Evolutionary conservation across 92 coral and sea anemone genomes (phyloP), one percentile per base, ranked within the genome.

Genomic region (Siderastrea radians): DNA sequence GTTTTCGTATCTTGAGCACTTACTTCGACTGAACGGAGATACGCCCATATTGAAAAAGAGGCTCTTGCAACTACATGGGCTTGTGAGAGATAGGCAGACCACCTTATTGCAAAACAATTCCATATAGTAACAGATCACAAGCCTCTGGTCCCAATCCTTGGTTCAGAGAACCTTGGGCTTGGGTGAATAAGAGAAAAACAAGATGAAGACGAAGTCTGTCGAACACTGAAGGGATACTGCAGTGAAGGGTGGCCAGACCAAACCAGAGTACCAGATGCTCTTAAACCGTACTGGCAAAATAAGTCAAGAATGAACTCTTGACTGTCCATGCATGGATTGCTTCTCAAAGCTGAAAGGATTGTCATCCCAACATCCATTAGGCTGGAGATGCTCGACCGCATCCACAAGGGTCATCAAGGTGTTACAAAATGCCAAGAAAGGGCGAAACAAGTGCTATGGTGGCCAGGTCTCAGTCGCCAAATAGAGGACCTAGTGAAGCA

Each of bases 391-490:
- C 87, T 95, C 46, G 94, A 93, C 49, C 84, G 89, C 49, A 66
- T 93, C 8, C 96, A 95, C 68, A 83, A 89, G 52, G 98, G 96
- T 14, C 98, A 93, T 66, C 96, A 93, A 63, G 98, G 96, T 7
- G 88, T 95, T 49, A 86, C 91, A 48, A 95, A 93, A 49, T 95
- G 95, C 77, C 77, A 96, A 47, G 88, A 60, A 76, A 89, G 96
- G 14, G 98, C 94, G 46, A 86, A 85, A 61, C 47, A 58, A 45
- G 90, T 94, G 26, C 78, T 95, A n/a, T 93, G 96, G 96, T 95
- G 96, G 96, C 96, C 96, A 61, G 57, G 57, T 53, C 57, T 53
- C 1, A 53, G 57, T 64, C 68, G 68, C 5, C 68, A 64, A 64
- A 64, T 64, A 1, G 68, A 64, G 16, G 68, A 64, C 44, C 68